A percentile compares a stretch with the other conserved stretches of the same genome.
Conservation (phyloP, 2,797 vertebrate genomes). For the Gymnoscopelus microlampas region DNA sequence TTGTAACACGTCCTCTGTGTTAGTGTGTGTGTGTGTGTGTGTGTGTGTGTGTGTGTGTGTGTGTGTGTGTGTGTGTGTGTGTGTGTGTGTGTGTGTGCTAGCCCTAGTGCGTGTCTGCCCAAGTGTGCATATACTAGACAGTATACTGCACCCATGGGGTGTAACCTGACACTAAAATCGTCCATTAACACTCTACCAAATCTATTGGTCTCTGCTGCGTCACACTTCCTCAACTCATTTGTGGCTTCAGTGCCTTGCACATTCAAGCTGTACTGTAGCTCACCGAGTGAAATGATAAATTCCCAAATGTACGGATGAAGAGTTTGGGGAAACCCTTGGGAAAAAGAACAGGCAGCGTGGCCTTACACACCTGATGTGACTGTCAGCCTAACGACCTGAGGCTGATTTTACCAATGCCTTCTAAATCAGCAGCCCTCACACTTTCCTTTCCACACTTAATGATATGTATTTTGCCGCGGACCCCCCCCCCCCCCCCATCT, state of each 20-base stretch:
- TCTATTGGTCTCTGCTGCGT: conserved; percentile 83
- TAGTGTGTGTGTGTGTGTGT: conserved; percentile 14
- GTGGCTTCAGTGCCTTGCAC: conserved; percentile 56
- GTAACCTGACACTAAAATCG: conserved; percentile 90
- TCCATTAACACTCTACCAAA: conserved; percentile 89
- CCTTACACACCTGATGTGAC: too few species aligned
- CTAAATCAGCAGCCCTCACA: too few species aligned
- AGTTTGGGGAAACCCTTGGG: too few species aligned
- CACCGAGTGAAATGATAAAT: conserved; percentile 37
- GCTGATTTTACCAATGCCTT: too few species aligned
- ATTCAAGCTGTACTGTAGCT: conserved; percentile 43
- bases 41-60: conserved; percentile 24
- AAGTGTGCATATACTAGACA: conserved; percentile 41
- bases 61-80: conserved; percentile 9
- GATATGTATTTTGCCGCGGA: too few species aligned
- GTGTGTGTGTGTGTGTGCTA: conserved; percentile 24
- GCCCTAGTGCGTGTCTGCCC: conserved; percentile 21
- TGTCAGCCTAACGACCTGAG: too few species aligned
- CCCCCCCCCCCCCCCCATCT: too few species aligned
- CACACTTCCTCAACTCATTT: conserved; percentile 72
- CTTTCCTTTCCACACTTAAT: too few species aligned
- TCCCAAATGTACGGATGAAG: conserved; percentile 31
- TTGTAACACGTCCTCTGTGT: background rate
- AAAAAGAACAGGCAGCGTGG: too few species aligned
- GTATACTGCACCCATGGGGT: conserved; percentile 85